phyloP scores from a whole-genome alignment of 2,797 vertebrate species.

The Gobionotothen gibberifrons region DNA sequence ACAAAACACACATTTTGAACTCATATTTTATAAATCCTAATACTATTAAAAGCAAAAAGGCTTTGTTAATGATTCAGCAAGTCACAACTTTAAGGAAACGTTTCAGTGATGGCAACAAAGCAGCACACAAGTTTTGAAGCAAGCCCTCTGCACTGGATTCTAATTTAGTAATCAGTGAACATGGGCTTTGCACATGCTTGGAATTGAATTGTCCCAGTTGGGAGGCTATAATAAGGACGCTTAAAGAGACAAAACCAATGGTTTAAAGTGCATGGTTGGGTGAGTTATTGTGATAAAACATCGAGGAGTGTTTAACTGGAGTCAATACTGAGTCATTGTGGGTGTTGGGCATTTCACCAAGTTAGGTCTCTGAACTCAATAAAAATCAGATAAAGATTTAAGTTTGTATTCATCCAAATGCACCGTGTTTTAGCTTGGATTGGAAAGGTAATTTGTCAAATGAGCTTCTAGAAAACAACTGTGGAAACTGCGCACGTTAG shows the following conservation, averaged over 20 bases:
- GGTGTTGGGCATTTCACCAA: neutral
- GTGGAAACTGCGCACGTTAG: neutral
- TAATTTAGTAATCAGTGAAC: slow-evolving; percentile 9
- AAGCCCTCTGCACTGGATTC: slow-evolving; percentile 18
- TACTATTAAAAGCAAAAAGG: neutral
- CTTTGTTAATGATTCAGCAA: neutral
- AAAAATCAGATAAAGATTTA: neutral
- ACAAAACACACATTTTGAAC: neutral
- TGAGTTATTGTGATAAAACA: neutral
- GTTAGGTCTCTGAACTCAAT: neutral
- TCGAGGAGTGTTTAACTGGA: neutral
- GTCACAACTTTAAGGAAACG: neutral
- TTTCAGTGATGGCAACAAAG: slow-evolving; percentile 10
- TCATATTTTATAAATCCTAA: neutral
- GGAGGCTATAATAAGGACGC: slow-evolving; percentile 17
- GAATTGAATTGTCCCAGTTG: slow-evolving; percentile 32
- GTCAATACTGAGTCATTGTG: neutral
- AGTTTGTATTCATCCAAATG: neutral
- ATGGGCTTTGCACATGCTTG: slow-evolving; percentile 22
- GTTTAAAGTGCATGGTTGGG: neutral
- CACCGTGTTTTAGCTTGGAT: neutral
- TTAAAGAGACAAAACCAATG: neutral
- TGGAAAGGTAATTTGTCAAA: neutral
- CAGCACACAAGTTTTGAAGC: slow-evolving; percentile 48
- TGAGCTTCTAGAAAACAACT: neutral